Base-by-base conservation (phyloP, 2,888 invertebrate genomes). In the Ernsta delagoae region DNA sequence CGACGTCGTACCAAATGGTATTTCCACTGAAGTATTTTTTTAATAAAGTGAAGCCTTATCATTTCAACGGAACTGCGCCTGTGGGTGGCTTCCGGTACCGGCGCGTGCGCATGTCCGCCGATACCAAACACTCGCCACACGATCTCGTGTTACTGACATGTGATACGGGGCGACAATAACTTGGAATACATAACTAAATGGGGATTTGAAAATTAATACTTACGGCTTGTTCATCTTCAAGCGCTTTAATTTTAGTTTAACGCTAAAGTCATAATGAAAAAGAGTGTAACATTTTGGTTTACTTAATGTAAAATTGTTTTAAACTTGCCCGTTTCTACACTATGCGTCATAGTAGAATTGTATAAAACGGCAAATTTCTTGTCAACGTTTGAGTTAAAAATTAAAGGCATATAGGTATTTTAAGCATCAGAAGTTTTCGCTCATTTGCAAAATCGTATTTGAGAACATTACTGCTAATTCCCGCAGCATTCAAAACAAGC, bases 71-170 rank as follows among this genome's bases (percentile, higher is more conserved):
- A 90, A 86, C 82, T 77, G 74, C 61, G 82, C 73, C 78, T 70
- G 84, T 84, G 80, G 87, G 87, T 80, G 84, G 83, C 84, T 88
- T 90, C 90, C 91, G 87, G 77, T 45, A 62, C 60, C 84, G 81
- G 81, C 89, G 88, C 89, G 85, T 84, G 89, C 89, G 88, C 89
- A 86, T 71, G 73, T 75, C 73, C 75, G 72, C 73, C 74, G 87
- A 84, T 74, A 88, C 76, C 72, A 78, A 81, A 89, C 79, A 81
- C 81, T 71, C 73, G 77, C 83, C 81, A 72, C 81, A 76, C 71
- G 70, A 74, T 83, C 77, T 90, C 85, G 50, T 50, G 74, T 90
- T 86, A 69, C 89, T 65, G 75, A 75, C 75, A 70, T 64, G 70
- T 70, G 74, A 72, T 78, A 78, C 83, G 78, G 16, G 24, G 66